A percentile compares a stretch with the other conserved stretches of the same genome.
phyloP scores from a whole-genome alignment of 2,888 invertebrate genomes.

The Mellilla xanthometata region DNA sequence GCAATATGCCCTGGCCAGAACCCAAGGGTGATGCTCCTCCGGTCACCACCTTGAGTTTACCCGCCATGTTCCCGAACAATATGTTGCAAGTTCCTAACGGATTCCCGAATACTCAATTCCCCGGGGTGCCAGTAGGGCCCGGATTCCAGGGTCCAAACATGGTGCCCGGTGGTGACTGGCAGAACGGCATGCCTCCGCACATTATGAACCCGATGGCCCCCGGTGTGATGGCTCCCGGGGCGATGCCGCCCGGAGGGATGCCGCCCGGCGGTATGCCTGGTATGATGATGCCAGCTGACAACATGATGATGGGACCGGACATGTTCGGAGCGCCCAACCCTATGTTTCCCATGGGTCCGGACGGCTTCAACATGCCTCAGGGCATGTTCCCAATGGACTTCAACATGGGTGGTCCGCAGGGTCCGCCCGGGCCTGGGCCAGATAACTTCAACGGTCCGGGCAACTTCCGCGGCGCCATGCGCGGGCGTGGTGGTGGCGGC shows the following conservation, averaged over 20 bases:
- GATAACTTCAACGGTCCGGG: conserved; percentile 63
- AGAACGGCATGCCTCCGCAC: conserved; percentile 58
- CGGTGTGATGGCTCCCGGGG: conserved; percentile 60
- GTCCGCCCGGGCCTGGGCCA: conserved; percentile 56
- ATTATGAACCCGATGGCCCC: conserved; percentile 41
- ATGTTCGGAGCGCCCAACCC: conserved; percentile 61
- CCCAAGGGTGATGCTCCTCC: conserved; percentile 86
- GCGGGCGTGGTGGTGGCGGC: conserved; percentile 76
- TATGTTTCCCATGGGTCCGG: conserved; percentile 62
- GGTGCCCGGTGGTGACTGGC: conserved; percentile 64
- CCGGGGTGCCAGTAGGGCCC: conserved; percentile 65
- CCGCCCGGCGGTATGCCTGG: conserved; percentile 58
- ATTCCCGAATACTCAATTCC: conserved; percentile 74
- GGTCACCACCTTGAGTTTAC: conserved; percentile 51
- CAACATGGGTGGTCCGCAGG: conserved; percentile 71
- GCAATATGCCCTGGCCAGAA: conserved; percentile 91
- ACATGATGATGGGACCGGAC: conserved; percentile 48
- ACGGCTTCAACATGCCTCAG: conserved; percentile 71
- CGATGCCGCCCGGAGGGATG: conserved; percentile 63
- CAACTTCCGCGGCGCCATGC: conserved; percentile 81
- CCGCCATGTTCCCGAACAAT: conserved; percentile 72
- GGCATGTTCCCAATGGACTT: conserved; percentile 78
- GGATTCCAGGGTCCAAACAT: conserved; percentile 68
- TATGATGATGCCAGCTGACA: conserved; percentile 68
- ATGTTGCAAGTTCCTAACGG: conserved; percentile 70